Base-by-base conservation (phyloP, 2,888 invertebrate species). In the Cremastobaeus sp. region DNA sequence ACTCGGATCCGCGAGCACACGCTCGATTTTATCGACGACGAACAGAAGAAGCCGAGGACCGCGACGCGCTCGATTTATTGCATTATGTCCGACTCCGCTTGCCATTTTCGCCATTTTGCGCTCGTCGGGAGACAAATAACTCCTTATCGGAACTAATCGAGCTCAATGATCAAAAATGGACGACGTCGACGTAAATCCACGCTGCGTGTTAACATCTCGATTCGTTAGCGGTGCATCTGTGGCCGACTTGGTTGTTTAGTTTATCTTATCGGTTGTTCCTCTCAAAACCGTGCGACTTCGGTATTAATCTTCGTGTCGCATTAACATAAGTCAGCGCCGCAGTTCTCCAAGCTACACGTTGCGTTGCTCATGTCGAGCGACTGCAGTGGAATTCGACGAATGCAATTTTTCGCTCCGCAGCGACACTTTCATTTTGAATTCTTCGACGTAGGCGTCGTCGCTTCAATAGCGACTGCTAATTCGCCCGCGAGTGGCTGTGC, bases 211-310 rank as follows among this genome's bases (percentile, higher is more conserved):
- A 54, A 47, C 65, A 30, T 30, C 37, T 45, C 37, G 54, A 54
- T 54, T 45, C 54, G 35, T 45, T 34, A 30, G 43, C 20, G 45
- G 45, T 45, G 65, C 47, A 65, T 47, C 39, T 39, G 65, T 47
- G 30, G 17, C n/a, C n/a, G 47, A 55, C 37, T 57, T 57, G 39
- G 12, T 48, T 57, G 48, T 41, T 39, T 39, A 57, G 34, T 48
- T 66, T 66, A 66, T 66, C 66, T 66, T 66, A 66, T 57, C 66
- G 45, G 45, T 45, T 57, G 54, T 47, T 57, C 34, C 39, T 39
- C 39, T 41, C 28, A 34, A 15, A 55, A 47, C 37, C 45, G 32
- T 55, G 21, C 28, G 32, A 39, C 48, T 57, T 55, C n/a, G 15
- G 50, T 48, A 50, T 66, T 57, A 66, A 66, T 57, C 57, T 66